Evolutionary conservation across 2,888 invertebrate genomes (phyloP), one percentile per base, ranked within the genome.

Genomic region (Entomobrya multifasciata): DNA sequence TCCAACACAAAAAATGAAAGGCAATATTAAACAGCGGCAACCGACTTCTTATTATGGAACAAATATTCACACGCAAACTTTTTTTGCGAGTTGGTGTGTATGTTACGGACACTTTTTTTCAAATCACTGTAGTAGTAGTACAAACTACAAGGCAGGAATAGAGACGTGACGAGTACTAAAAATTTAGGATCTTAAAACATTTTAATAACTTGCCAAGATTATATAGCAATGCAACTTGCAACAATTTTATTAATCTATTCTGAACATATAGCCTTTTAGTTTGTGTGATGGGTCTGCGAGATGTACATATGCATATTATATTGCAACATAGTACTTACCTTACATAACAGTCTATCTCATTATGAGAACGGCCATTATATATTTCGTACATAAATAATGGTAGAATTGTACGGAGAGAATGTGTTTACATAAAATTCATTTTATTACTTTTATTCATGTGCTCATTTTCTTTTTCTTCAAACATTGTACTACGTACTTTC

Each of bases 151-250:
- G 11, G 20, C 1, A 41, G 57, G 55, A 52, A 62, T 4, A 36
- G 78, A 62, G 36, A 67, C 41, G 81, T 70, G 60, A 22, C 41
- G 57, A 72, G 47, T 80, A 67, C 57, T 55, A 17, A 81, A 70
- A 81, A 80, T 70, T 70, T 70, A 81, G 41, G 41, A 81, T 57
- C 57, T 49, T 55, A 49, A 36, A 55, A 57, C 22, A 76, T 78
- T 62, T 78, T 62, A 52, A 62, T 62, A 78, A 62, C 78, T 44
- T 65, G 30, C 41, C 77, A 60, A 65, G 62, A 62, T 49, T 36
- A 36, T 36, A 36, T 36, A 36, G 8, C 36, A 36, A 6, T 36
- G 36, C 36, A 36, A 36, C 36, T 36, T 36, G 36, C 8, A 6
- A 36, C 36, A 6, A 36, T 36, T 36, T 36, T 36, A 36, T 36